Percentiles rank a stretch among this genome's conserved stretches.
Evolutionary conservation across 2,888 invertebrate genomes (phyloP).

Genomic region (Seira sanloemensis): DNA sequence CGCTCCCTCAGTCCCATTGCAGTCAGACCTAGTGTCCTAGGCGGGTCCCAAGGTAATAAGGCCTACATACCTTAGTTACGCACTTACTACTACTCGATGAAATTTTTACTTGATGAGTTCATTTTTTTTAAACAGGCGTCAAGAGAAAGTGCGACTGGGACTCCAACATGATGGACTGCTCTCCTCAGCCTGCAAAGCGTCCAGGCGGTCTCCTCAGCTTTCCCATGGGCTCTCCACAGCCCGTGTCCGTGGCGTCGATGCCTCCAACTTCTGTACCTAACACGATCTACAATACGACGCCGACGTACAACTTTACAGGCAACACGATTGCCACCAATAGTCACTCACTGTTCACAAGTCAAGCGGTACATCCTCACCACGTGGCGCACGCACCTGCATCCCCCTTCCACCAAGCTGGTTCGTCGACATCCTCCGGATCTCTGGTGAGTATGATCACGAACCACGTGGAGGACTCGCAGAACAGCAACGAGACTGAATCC

Average conservation of each 20-base stretch:
- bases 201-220: slow-evolving; percentile 70
- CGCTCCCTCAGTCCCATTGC: slow-evolving; percentile 73
- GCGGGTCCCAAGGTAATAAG: slow-evolving; percentile 65
- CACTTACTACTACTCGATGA: too few relatives aligned
- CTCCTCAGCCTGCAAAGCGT: slow-evolving; percentile 72
- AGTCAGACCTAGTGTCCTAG: slow-evolving; percentile 72
- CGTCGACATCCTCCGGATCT: slow-evolving; percentile 58
- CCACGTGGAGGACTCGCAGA: slow-evolving; percentile 71
- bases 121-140: slow-evolving; percentile 68
- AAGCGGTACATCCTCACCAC: slow-evolving; percentile 34
- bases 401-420: slow-evolving; percentile 53
- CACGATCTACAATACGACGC: slow-evolving; percentile 33
- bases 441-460: slow-evolving; percentile 65
- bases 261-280: slow-evolving; percentile 50
- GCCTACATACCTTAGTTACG: too few relatives aligned
- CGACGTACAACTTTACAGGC: slow-evolving; percentile 52
- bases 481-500: slow-evolving; percentile 73
- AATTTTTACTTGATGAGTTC: too few relatives aligned
- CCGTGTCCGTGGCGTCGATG: not conserved
- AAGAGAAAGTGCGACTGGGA: slow-evolving; percentile 73
- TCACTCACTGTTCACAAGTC: slow-evolving; percentile 53
- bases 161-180: slow-evolving; percentile 72
- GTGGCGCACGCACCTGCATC: slow-evolving; percentile 38
- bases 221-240: slow-evolving; percentile 54
- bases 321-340: slow-evolving; percentile 39